Percentiles rank a stretch among this genome's conserved stretches.
phyloP scores from a whole-genome alignment of 2,888 invertebrate genomes.

The Meiosimyza platycephala region DNA sequence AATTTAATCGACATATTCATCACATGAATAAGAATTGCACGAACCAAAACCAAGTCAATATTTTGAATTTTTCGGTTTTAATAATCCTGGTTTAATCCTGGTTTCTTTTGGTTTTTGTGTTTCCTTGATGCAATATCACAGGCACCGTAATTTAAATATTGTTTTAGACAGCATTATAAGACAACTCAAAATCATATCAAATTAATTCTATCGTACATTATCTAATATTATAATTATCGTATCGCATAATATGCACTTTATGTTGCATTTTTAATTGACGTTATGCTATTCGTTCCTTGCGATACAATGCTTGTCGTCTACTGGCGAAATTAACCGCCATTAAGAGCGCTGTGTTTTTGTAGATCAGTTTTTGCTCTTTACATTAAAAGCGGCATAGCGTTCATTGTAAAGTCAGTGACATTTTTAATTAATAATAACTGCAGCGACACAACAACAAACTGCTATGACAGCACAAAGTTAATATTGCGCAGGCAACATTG shows the following conservation, averaged over 20 bases:
- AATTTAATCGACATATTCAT: too few relatives aligned
- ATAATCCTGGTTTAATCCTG: too few relatives aligned
- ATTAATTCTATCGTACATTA: not conserved
- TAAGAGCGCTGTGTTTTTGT: not conserved
- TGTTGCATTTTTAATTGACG: not conserved
- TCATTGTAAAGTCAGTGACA: not conserved
- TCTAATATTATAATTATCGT: not conserved
- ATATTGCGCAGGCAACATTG: not conserved
- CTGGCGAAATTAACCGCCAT: constrained; percentile 2
- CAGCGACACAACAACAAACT: not conserved
- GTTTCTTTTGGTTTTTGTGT: too few relatives aligned
- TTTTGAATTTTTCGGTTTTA: too few relatives aligned
- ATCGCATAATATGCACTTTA: not conserved
- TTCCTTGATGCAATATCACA: too few relatives aligned
- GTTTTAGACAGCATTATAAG: too few relatives aligned
- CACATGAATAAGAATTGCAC: too few relatives aligned
- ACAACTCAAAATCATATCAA: too few relatives aligned
- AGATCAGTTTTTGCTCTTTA: not conserved
- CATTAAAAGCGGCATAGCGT: not conserved
- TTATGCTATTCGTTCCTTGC: not conserved
- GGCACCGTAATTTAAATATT: too few relatives aligned
- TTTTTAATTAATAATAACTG: constrained; percentile 9
- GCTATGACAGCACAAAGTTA: not conserved
- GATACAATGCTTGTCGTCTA: not conserved
- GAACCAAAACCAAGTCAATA: too few relatives aligned